Evolutionary conservation across 1,140 invertebrate species (phyloP).

Genomic region (Musca domestica): DNA sequence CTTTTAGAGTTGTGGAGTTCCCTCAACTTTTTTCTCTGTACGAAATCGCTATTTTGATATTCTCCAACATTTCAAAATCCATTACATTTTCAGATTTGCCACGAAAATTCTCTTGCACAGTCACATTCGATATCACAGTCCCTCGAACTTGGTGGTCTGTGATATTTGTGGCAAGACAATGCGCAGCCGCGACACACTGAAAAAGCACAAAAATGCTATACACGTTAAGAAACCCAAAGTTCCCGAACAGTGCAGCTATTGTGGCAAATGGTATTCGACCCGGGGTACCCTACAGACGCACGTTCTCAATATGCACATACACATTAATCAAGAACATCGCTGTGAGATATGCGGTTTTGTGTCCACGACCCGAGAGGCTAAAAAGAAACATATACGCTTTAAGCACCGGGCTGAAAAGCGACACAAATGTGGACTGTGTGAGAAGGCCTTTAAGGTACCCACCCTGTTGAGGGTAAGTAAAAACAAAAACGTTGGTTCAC

Average conservation of each 20-base stretch:
- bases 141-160: constrained; percentile 28
- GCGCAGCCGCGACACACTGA: constrained; percentile 35
- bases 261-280: constrained; percentile 43
- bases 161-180: constrained; percentile 48
- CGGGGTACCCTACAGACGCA: constrained; percentile 42
- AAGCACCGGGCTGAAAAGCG: constrained; percentile 35
- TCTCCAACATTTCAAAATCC: too few species aligned
- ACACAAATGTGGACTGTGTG: constrained; percentile 45
- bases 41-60: too few species aligned
- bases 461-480: constrained; percentile 41
- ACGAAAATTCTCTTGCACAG: too few species aligned
- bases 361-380: constrained; percentile 42
- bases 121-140: too few species aligned
- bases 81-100: too few species aligned
- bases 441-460: constrained; percentile 37
- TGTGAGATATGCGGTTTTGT: constrained; percentile 40
- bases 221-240: constrained; percentile 33
- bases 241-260: constrained; percentile 33
- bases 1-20: too few species aligned
- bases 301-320: constrained; percentile 37
- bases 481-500: too few species aligned
- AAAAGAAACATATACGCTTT: constrained; percentile 37
- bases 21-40: too few species aligned
- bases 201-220: constrained; percentile 46
- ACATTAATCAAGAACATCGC: constrained; percentile 38